Conservation (phyloP, 2,888 invertebrate genomes). For the Pseudanteris insignis region DNA sequence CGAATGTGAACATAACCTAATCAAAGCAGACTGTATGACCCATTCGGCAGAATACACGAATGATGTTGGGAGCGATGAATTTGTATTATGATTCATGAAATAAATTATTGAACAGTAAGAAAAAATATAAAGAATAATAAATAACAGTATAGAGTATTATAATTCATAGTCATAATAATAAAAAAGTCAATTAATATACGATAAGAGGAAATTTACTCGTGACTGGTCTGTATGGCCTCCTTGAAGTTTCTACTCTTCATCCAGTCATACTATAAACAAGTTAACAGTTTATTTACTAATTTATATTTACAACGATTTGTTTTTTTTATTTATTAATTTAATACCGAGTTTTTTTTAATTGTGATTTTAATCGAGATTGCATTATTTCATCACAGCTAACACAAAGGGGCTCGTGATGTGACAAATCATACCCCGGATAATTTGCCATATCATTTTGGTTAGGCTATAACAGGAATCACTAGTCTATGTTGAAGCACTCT, state of each 20-base stretch:
- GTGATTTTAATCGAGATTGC: too few relatives aligned
- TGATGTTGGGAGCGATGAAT: constrained; percentile 56
- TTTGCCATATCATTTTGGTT: constrained; percentile 57
- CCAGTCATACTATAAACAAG: constrained; percentile 85
- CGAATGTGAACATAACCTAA: constrained; percentile 14
- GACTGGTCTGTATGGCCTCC: constrained; percentile 87
- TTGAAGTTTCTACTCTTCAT: constrained; percentile 97
- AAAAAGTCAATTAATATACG: constrained; percentile 50
- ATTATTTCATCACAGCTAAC: constrained; percentile 59
- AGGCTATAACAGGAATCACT: constrained; percentile 57
- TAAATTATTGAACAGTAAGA: constrained; percentile 60
- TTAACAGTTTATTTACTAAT: constrained; percentile 52
- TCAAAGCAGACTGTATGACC: not conserved
- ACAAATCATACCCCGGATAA: constrained; percentile 56
- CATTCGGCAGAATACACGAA: constrained; percentile 54
- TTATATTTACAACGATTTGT: constrained; percentile 17
- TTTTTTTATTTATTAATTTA: constrained; percentile 3
- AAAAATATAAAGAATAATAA: constrained; percentile 49
- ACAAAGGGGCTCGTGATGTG: constrained; percentile 54
- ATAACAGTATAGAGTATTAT: constrained; percentile 59
- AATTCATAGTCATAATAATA: constrained; percentile 47
- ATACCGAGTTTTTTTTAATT: not conserved
- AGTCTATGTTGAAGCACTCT: constrained; percentile 63
- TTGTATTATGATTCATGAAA: constrained; percentile 55
- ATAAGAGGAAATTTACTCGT: constrained; percentile 74